Base-by-base conservation (phyloP, 2,113 vertebrate genomes). In the Struthidea cinerea region DNA sequence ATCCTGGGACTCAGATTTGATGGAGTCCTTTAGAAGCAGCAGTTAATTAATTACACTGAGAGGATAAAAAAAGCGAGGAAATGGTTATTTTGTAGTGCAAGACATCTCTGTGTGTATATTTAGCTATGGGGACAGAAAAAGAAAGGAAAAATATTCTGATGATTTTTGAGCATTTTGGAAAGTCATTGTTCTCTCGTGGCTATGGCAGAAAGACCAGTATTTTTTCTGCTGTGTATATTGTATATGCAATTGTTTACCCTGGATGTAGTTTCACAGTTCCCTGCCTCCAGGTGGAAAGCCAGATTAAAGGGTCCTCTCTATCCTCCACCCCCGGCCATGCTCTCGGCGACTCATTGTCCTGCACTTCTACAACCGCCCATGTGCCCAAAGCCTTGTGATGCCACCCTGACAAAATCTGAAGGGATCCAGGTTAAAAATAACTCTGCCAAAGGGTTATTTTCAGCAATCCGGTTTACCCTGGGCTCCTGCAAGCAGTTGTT, bases 401-500 rank as follows among this genome's bases (percentile, higher is more conserved):
- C 59, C 67, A 18, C 22, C 20, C 46, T 42, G 76, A 46, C 23
- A 22, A 16, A 35, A 30, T 16, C 67, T 30, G 37, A 88, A 74
- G 64, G 22, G 47, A 60, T 64, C 11, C 32, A 19, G 21, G 33
- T 39, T 74, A 80, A 93, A 90, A 90, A 92, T 44, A 94, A 9
- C 55, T 39, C 63, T 28, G 53, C 50, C 7, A 1, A 33, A 74
- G 46, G 33, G 68, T 59, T 94, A 94, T 96, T 94, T 94, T 59
- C 71, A 50, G 86, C 41, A 27, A 23, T 90, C 46, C 14, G 2
- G 30, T 65, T 57, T 32, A 5, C 7, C 5, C 46, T 16, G 22
- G 21, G 63, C 92, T 68, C 90, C 85, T 63, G 84, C 68, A 13
- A 69, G 52, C 92, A 92, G 92, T 55, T 96, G 90, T 7, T 83